Evolutionary conservation across 37 sponge, comb jelly and placozoan genomes (phyloP), one percentile per base, ranked within the genome.

Genomic region (Ephydatia muelleri): DNA sequence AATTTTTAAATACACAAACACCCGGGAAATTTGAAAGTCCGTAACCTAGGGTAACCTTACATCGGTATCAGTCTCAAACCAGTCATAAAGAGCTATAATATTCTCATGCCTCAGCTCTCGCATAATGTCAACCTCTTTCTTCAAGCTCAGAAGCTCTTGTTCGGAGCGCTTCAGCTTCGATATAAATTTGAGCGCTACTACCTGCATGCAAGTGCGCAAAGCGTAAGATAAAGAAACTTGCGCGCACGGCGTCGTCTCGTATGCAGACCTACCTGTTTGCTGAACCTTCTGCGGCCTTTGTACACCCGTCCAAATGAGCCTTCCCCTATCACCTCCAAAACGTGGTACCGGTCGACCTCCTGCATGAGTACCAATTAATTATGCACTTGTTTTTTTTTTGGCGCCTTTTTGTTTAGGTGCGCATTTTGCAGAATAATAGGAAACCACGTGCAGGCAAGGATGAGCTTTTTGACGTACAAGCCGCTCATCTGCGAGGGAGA

Each of bases 121-220:
- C 95, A 97, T 97, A 43, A 97, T 92, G 31, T 84, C 82, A 27
- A 97, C 93, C 83, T 97, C 98, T 28, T 80, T 75, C 71, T 91
- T 80, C 49, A 97, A 78, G 39, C 82, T 92, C 38, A 38, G 70
- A 19, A 97, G 92, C 67, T 97, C 98, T 49, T 79, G 83, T 36
- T 73, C 90, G 14, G 77, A 72, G 33, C 95, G 82, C 14, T 87
- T 89, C 38, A 92, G 21, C 84, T 97, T 97, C 28, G 98, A 88
- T 67, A 97, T 97, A 82, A 95, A 93, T 85, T 97, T 97, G 77
- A 97, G 71, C 23, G 98, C 98, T 36, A 97, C 98, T 0, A 95
- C 80, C 57, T 57, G 57, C 12, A 21, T n/a, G n/a, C n/a, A n/a
- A n/a, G n/a, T n/a, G n/a, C n/a, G n/a, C n/a, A n/a, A n/a, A n/a